Conservation (phyloP, 2,888 invertebrate species). For the Hydrotaea cyrtoneurina region DNA sequence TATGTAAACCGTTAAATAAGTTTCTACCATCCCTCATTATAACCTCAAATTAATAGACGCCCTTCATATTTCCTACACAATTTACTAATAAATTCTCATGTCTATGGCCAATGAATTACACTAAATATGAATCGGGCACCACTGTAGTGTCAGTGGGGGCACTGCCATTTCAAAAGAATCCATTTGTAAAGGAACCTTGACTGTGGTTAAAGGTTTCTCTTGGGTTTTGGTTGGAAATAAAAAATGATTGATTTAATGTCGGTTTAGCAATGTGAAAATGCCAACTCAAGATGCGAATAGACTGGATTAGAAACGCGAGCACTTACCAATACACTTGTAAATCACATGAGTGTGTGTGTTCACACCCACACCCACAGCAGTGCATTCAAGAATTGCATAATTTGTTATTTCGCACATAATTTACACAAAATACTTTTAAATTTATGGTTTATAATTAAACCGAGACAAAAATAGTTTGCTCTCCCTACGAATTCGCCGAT, state of each 20-base stretch:
- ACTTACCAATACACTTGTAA: not conserved
- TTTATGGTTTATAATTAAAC: conserved; percentile 63
- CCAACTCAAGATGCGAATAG: not conserved
- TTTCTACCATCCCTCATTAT: too few relatives aligned
- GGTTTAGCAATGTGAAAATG: not conserved
- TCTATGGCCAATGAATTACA: too few relatives aligned
- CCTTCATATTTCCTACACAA: too few relatives aligned
- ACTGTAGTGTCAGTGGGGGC: not conserved
- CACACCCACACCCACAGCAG: not conserved
- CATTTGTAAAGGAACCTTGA: conserved; percentile 30
- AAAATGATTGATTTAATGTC: conserved; percentile 25
- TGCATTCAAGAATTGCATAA: conserved; percentile 54
- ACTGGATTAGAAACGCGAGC: not conserved
- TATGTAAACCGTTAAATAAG: too few relatives aligned
- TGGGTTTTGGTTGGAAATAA: not conserved
- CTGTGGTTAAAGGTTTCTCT: conserved; percentile 33
- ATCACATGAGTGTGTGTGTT: too few relatives aligned
- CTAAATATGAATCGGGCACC: not conserved
- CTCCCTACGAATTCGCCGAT: not conserved
- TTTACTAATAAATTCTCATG: too few relatives aligned
- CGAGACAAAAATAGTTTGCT: not conserved
- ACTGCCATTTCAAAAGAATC: not conserved
- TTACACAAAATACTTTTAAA: conserved; percentile 64
- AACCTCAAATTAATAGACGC: too few relatives aligned
- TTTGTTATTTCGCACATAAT: conserved; percentile 68